These are phyloP conservation scores for Pseudomyrmex dendroicus DNA, from an alignment of 1,140 invertebrate species.

Conservation along the genomic window DNA sequence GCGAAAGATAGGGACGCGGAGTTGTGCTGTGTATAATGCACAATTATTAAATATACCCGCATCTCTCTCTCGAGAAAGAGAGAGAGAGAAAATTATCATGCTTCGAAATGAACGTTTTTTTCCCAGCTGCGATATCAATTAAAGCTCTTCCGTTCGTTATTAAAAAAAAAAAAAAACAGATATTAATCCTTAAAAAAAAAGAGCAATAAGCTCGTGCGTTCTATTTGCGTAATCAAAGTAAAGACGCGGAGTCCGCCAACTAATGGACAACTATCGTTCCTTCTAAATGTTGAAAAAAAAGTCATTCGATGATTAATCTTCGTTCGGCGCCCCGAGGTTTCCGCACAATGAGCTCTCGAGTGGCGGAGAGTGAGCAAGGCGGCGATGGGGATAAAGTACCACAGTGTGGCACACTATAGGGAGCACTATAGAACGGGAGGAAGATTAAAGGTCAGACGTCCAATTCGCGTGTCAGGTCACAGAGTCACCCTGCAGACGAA, in stretches of 20 bases:
- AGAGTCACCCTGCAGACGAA: conserved; percentile 37
- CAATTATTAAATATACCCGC: conserved; percentile 63
- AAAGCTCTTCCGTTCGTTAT: no score
- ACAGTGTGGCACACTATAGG: background rate
- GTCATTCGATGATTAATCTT: conserved; percentile 57
- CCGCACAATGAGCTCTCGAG: conserved; percentile 45
- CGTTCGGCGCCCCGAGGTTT: conserved; percentile 44
- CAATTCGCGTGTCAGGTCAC: conserved; percentile 65
- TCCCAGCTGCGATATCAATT: no score
- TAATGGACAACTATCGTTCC: no score
- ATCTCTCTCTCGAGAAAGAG: conserved; percentile 34
- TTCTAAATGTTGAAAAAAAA: background rate
- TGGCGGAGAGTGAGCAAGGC: conserved; percentile 20
- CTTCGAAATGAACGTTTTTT: no score
- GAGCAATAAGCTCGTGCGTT: no score
- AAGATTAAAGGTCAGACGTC: conserved; percentile 70
- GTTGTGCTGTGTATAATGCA: conserved; percentile 46
- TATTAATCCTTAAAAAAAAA: no score
- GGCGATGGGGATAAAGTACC: conserved; percentile 51
- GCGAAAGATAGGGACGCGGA: conserved; percentile 49
- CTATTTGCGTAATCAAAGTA: no score
- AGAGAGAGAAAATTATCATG: background rate
- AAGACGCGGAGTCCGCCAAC: no score
- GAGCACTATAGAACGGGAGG: background rate
- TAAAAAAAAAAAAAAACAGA: no score